phyloP scores from a whole-genome alignment of 2,888 invertebrate species.

The Automeris io region DNA sequence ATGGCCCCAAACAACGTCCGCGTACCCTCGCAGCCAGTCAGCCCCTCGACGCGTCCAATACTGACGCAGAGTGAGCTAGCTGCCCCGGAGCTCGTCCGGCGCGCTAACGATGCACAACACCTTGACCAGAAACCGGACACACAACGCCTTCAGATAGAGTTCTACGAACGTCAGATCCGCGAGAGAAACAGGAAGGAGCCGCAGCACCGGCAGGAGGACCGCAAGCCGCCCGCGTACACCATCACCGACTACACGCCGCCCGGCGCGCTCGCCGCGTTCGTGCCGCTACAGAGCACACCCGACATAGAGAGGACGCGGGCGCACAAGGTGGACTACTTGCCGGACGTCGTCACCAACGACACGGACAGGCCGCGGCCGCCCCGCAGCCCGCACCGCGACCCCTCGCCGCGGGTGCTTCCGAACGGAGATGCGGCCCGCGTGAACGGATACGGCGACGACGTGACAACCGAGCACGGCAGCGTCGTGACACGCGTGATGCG shows the following conservation, averaged over 20 bases:
- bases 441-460: slow-evolving; percentile 42
- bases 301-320: slow-evolving; percentile 69
- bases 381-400: slow-evolving; percentile 16
- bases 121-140: slow-evolving; percentile 45
- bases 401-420: slow-evolving; percentile 25
- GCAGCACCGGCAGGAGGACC: slow-evolving; percentile 32
- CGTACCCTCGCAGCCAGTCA: slow-evolving; percentile 32
- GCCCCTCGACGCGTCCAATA: slow-evolving; percentile 48
- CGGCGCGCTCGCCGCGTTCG: slow-evolving; percentile 55
- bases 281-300: slow-evolving; percentile 67
- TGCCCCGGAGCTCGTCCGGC: slow-evolving; percentile 61
- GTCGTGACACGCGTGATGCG: slow-evolving; percentile 85
- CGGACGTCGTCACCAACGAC: slow-evolving; percentile 67
- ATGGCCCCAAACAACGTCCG: slow-evolving; percentile 35
- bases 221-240: slow-evolving; percentile 53
- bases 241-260: slow-evolving; percentile 70
- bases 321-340: slow-evolving; percentile 64
- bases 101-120: slow-evolving; percentile 29
- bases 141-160: slow-evolving; percentile 64
- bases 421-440: slow-evolving; percentile 31
- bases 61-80: slow-evolving; percentile 58
- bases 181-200: slow-evolving; percentile 48
- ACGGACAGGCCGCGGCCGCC: slow-evolving; percentile 29
- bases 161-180: slow-evolving; percentile 68
- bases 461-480: slow-evolving; percentile 78